Base-by-base conservation (phyloP, 1,140 invertebrate species). In the Achroia grisella region DNA sequence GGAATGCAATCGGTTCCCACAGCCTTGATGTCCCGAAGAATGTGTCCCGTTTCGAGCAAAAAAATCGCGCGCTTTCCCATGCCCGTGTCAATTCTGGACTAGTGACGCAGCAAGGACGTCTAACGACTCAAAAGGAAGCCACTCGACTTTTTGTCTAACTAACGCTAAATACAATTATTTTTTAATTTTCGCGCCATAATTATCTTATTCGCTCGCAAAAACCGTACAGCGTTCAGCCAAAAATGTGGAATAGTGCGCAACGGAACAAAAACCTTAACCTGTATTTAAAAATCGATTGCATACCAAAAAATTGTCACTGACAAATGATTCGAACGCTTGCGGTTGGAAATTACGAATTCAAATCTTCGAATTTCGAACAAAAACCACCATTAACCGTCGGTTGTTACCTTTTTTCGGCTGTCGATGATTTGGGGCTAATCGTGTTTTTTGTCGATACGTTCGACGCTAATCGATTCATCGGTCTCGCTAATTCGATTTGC, bases 221-320 rank as follows among this genome's bases (percentile, higher is more conserved):
- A 56, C 30, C 8, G n/a, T 43, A 32, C 34, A 41, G 49, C 49
- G 40, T 42, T 49, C 53, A 39, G 42, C 52, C 55, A 48, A 55
- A 61, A 65, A 60, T 55, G 31, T 44, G 48, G 58, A 69, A 65
- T 62, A 49, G 32, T 39, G 47, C 60, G 43, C 37, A 40, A 57
- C 43, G 53, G 41, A 37, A 33, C 40, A 48, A 72, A 74, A 72
- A 62, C 37, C 59, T 65, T 64, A 75, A 73, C 74, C 71, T 77
- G 76, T 83, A 75, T 78, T 78, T 78, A 73, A 78, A 75, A 78
- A 75, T 80, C 74, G 79, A 79, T 83, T 76, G 77, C 66, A 69
- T n/a, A 65, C 70, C 65, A 79, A 83, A 79, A 83, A 81, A 83
- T 81, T 81, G 79, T 83, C 79, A 83, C 75, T 81, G 79, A 83